phyloP scores from a whole-genome alignment of 1,140 invertebrate genomes.

The Hypsibius dujardini region DNA sequence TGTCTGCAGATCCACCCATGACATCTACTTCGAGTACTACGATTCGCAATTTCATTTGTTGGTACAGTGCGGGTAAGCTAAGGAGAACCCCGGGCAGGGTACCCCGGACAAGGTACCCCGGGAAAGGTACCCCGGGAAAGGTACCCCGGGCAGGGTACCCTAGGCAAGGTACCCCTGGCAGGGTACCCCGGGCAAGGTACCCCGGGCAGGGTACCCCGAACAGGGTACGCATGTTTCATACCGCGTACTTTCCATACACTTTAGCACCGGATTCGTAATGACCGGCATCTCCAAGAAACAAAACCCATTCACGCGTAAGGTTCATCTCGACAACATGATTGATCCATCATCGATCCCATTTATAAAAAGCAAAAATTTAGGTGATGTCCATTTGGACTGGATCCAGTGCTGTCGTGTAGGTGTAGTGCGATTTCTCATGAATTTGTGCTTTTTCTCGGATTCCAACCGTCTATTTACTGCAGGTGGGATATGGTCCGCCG shows the following conservation, averaged over 20 bases:
- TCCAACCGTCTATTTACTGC: background rate
- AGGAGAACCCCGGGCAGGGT: too few relatives aligned
- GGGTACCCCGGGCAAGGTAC: too few relatives aligned
- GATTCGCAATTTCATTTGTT: background rate
- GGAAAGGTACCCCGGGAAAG: too few relatives aligned
- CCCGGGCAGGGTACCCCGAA: too few relatives aligned
- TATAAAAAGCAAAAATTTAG: too few relatives aligned
- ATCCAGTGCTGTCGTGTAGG: constrained; percentile 15
- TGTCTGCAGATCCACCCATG: background rate
- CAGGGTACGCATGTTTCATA: too few relatives aligned
- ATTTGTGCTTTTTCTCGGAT: background rate
- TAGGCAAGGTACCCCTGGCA: too few relatives aligned
- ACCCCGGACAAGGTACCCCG: too few relatives aligned
- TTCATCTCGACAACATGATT: background rate
- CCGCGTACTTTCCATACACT: background rate
- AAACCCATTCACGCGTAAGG: background rate
- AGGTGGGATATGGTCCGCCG: background rate
- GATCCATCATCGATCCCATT: too few relatives aligned
- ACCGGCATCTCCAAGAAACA: constrained; percentile 10
- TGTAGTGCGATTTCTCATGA: background rate
- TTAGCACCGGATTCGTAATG: background rate
- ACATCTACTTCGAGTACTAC: background rate
- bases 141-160: too few relatives aligned
- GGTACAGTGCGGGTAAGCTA: too few relatives aligned
- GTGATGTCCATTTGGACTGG: background rate